Conservation (phyloP, 2,113 vertebrate species). For the Psettodes erumei region DNA sequence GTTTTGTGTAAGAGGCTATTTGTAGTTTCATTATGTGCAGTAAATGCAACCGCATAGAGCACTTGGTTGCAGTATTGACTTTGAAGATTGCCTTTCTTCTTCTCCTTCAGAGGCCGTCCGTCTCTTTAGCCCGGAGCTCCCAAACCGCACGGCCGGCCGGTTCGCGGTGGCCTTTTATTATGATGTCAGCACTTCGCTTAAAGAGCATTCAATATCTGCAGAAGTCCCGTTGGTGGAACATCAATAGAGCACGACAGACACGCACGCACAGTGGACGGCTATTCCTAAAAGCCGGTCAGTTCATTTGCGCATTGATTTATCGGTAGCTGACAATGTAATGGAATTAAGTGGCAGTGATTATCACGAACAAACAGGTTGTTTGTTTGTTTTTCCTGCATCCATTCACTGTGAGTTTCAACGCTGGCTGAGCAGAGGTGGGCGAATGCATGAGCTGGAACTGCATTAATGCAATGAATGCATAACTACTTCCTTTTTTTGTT, state of each 20-base stretch:
- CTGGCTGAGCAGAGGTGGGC: background rate
- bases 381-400: constrained; percentile 59
- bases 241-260: constrained; percentile 80
- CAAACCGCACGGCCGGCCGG: constrained; percentile 65
- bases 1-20: constrained; percentile 51
- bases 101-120: constrained; percentile 63
- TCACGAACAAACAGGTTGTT: constrained; percentile 76
- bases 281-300: constrained; percentile 76
- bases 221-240: constrained; percentile 72
- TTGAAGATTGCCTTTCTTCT: constrained; percentile 74
- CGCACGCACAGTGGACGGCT: constrained; percentile 51
- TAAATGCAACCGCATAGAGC: constrained; percentile 68
- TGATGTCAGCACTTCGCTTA: constrained; percentile 83
- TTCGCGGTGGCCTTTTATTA: constrained; percentile 80
- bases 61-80: constrained; percentile 73
- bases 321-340: constrained; percentile 76
- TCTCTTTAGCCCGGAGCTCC: constrained; percentile 70
- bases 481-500: no score
- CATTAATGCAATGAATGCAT: background rate
- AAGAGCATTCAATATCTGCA: constrained; percentile 83
- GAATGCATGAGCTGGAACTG: constrained; percentile 3
- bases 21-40: constrained; percentile 68
- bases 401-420: constrained; percentile 45
- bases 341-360: constrained; percentile 79
- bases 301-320: constrained; percentile 85